Evolutionary conservation across 2,888 invertebrate genomes (phyloP).

Genomic region (Oligia strigilis): DNA sequence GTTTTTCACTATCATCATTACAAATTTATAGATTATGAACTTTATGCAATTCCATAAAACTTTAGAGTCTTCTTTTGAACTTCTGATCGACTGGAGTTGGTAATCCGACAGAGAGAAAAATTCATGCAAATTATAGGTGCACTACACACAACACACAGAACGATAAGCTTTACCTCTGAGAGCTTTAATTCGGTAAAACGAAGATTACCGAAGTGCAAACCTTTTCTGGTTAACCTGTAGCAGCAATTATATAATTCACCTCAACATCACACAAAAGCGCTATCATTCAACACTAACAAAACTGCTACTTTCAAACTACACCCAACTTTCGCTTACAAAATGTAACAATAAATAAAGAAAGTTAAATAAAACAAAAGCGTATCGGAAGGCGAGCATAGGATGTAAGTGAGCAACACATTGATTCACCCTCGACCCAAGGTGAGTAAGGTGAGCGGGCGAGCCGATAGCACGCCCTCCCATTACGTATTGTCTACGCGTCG

Average conservation of each 20-base stretch:
- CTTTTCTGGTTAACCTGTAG: not conserved
- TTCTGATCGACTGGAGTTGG: not conserved
- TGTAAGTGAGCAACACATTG: constrained; percentile 64
- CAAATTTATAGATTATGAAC: not conserved
- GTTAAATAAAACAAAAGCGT: constrained; percentile 41
- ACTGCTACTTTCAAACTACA: not conserved
- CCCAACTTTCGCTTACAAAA: not conserved
- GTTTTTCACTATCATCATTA: not conserved
- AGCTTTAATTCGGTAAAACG: not conserved
- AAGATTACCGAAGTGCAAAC: not conserved
- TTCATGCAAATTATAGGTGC: not conserved
- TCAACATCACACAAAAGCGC: not conserved
- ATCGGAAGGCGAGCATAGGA: constrained; percentile 60
- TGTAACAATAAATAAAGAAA: constrained; percentile 43
- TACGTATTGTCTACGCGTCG: constrained; percentile 58
- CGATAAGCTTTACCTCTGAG: not conserved
- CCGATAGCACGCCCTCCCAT: constrained; percentile 64
- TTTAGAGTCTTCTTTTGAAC: not conserved
- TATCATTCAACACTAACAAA: not conserved
- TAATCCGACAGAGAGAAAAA: not conserved
- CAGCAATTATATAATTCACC: not conserved
- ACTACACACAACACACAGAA: too few relatives aligned
- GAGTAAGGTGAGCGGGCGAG: constrained; percentile 52
- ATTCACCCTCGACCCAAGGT: constrained; percentile 45
- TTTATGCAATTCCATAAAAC: not conserved